Evolutionary conservation across 2,113 vertebrate genomes (phyloP).

Genomic region (Grantiella picta): DNA sequence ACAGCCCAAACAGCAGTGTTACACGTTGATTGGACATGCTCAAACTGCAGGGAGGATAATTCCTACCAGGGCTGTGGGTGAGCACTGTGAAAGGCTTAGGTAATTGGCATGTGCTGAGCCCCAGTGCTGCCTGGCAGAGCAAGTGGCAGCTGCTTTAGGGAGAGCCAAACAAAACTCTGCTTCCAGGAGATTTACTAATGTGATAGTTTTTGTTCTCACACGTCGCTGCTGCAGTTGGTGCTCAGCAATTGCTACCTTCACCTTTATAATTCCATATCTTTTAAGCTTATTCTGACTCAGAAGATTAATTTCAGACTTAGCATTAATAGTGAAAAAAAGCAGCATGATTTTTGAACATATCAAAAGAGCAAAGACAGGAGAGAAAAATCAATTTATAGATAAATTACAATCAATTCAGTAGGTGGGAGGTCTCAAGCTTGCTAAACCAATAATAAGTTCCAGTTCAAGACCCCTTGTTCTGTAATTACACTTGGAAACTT

Average conservation of each 20-base stretch:
- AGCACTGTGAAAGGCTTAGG: not conserved
- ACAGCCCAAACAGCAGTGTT: not conserved
- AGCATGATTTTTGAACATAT: not conserved
- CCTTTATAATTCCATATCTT: not conserved
- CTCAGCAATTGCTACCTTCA: not conserved
- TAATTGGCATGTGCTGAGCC: not conserved
- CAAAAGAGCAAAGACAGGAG: not conserved
- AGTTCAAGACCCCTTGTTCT: slow-evolving; percentile 13
- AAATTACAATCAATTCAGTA: slow-evolving; percentile 20
- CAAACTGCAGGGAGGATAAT: not conserved
- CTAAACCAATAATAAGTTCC: not conserved
- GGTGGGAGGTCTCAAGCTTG: not conserved
- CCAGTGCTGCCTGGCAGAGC: not conserved
- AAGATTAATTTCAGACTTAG: not conserved
- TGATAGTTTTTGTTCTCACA: not conserved
- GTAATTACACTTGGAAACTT: slow-evolving; percentile 43
- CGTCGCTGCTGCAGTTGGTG: not conserved
- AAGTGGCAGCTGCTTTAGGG: not conserved
- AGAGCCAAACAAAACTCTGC: not conserved
- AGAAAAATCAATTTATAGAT: not conserved
- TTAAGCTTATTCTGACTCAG: not conserved
- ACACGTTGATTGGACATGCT: too few species aligned
- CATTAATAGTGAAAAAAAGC: not conserved
- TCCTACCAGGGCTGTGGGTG: rapidly evolving
- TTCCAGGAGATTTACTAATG: not conserved